These are phyloP conservation scores for Coelopa frigida DNA, from an alignment of 1,140 invertebrate species.

Conservation along the genomic window DNA sequence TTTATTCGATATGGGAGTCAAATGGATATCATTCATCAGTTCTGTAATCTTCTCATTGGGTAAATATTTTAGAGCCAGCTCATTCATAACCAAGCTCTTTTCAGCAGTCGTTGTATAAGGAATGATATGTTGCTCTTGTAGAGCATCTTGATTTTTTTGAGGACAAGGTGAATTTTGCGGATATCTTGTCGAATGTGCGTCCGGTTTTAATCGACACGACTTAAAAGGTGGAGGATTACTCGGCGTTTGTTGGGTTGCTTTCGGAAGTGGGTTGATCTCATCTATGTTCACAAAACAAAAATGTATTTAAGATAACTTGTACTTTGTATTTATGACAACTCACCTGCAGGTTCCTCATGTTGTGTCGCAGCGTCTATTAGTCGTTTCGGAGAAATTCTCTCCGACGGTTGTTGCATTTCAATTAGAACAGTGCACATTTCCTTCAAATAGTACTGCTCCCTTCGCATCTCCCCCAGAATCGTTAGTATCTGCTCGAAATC, in stretches of 20 bases:
- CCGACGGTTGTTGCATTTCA: neutral
- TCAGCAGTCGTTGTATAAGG: conserved; percentile 29
- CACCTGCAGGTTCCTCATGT: neutral
- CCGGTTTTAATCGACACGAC: conserved; percentile 22
- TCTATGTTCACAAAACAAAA: no score
- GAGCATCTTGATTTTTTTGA: neutral
- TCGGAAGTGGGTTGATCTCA: no score
- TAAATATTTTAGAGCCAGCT: conserved; percentile 35
- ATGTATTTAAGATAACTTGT: no score
- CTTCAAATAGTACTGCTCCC: conserved; percentile 22
- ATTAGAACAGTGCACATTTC: neutral
- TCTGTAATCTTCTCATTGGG: conserved; percentile 33
- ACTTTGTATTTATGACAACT: neutral
- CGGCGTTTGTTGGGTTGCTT: conserved; percentile 15
- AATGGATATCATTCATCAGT: conserved; percentile 28
- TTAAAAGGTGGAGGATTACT: no score
- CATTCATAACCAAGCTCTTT: conserved; percentile 40
- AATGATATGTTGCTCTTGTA: conserved; percentile 17
- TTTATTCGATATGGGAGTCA: conserved; percentile 16
- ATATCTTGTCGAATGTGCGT: conserved; percentile 35
- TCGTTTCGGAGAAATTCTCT: neutral
- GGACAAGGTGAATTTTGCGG: conserved; percentile 25
- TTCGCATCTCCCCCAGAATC: conserved; percentile 21
- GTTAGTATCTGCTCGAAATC: conserved; percentile 2
- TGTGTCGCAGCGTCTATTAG: neutral